Evolutionary conservation across 2,113 vertebrate genomes (phyloP).

Genomic region (Trematocara unimaculatum): DNA sequence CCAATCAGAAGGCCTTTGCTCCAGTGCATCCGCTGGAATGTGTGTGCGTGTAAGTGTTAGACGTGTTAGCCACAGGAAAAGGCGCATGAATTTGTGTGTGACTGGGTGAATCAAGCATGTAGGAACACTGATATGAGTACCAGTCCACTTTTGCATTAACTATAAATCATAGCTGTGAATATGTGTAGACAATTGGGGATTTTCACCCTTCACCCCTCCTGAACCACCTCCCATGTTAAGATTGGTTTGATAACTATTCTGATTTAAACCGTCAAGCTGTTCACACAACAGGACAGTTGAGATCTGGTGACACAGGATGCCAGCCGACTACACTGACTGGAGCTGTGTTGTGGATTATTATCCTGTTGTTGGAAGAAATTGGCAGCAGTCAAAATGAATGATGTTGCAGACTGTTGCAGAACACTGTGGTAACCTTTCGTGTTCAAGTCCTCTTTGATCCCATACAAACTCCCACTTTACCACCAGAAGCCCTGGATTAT

Average conservation of each 20-base stretch:
- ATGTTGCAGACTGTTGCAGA: background rate
- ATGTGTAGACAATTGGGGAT: rapidly evolving
- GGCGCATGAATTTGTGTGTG: background rate
- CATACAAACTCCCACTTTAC: background rate
- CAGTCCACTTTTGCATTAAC: background rate
- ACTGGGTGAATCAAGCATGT: background rate
- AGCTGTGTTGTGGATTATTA: background rate
- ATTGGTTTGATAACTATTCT: background rate
- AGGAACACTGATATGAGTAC: too few species aligned
- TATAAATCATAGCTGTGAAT: background rate
- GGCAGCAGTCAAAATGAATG: background rate
- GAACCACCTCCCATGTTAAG: background rate
- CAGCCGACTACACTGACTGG: background rate
- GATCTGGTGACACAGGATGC: background rate
- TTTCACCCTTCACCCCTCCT: background rate
- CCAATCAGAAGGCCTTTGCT: background rate
- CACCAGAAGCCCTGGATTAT: background rate
- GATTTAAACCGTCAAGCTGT: background rate
- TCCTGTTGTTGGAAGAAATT: background rate
- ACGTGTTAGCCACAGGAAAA: background rate
- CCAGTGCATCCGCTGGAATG: background rate
- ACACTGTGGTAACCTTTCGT: too few species aligned
- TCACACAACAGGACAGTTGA: background rate
- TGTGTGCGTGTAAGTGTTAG: background rate
- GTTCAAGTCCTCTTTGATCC: background rate